phyloP scores from a whole-genome alignment of 2,113 vertebrate species.

The Aldabrachelys gigantea region DNA sequence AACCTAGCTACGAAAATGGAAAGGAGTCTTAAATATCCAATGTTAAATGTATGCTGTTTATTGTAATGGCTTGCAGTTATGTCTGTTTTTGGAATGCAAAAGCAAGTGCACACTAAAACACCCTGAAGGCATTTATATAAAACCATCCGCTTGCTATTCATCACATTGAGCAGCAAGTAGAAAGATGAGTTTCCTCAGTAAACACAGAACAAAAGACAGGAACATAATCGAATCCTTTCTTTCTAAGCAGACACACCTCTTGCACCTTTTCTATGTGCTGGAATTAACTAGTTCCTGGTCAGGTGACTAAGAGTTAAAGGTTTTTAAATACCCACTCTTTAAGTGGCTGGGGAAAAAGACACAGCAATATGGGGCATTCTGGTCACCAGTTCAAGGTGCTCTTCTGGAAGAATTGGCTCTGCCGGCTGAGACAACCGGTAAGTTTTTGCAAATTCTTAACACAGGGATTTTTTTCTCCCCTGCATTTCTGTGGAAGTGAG shows the following conservation, averaged over 20 bases:
- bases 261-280: conserved; percentile 17
- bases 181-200: conserved; percentile 58
- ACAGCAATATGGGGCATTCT: conserved; percentile 45
- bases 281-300: conserved; percentile 29
- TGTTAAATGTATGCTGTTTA: neutral
- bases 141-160: conserved; percentile 42
- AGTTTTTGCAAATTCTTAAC: conserved; percentile 6
- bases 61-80: neutral
- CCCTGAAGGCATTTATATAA: conserved; percentile 37
- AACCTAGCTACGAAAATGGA: neutral
- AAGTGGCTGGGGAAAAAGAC: neutral
- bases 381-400: conserved; percentile 73
- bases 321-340: neutral
- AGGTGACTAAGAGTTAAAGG: conserved; percentile 17
- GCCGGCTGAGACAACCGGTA: conserved; percentile 78
- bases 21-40: neutral
- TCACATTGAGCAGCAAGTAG: conserved; percentile 9
- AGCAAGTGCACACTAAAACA: neutral
- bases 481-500: neutral
- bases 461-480: neutral
- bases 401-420: conserved; percentile 83
- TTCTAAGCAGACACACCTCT: conserved; percentile 38
- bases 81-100: conserved; percentile 3
- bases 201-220: conserved; percentile 56
- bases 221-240: conserved; percentile 66